These are phyloP conservation scores for Coremacera marginata DNA, from an alignment of 2,888 invertebrate genomes.

Conservation along the genomic window DNA sequence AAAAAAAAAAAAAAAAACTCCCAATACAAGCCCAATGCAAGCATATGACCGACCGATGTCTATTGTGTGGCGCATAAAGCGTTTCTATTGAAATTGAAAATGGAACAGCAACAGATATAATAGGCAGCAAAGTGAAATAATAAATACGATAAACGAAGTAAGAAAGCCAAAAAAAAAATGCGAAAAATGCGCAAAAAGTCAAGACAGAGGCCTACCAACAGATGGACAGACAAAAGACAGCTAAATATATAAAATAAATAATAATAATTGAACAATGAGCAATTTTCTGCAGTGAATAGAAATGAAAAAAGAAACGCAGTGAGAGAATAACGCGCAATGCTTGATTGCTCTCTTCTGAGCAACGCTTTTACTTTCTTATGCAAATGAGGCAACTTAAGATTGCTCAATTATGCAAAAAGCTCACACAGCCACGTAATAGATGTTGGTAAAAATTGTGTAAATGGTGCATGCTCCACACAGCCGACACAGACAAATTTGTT, in stretches of 20 bases:
- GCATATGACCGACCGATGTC: no score
- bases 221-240: not conserved
- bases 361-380: slow-evolving; percentile 27
- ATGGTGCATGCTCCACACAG: no score
- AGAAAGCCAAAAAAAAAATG: not conserved
- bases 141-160: not conserved
- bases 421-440: not conserved
- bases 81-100: not conserved
- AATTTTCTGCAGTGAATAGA: not conserved
- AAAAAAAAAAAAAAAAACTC: slow-evolving; percentile 1
- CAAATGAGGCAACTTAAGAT: not conserved
- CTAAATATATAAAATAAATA: not conserved
- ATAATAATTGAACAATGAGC: slow-evolving; percentile 25
- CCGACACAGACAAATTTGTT: no score
- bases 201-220: not conserved
- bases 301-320: not conserved
- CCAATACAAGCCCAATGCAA: not conserved
- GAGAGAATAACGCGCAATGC: slow-evolving; percentile 2
- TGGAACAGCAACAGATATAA: not conserved
- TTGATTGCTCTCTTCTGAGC: not conserved
- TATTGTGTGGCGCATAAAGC: not conserved
- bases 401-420: slow-evolving; percentile 8
- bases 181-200: not conserved
- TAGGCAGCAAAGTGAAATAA: not conserved
- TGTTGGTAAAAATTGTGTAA: not conserved